Evolutionary conservation across 2,888 invertebrate genomes (phyloP), one percentile per base, ranked within the genome.

Genomic region (Ctena decussata): DNA sequence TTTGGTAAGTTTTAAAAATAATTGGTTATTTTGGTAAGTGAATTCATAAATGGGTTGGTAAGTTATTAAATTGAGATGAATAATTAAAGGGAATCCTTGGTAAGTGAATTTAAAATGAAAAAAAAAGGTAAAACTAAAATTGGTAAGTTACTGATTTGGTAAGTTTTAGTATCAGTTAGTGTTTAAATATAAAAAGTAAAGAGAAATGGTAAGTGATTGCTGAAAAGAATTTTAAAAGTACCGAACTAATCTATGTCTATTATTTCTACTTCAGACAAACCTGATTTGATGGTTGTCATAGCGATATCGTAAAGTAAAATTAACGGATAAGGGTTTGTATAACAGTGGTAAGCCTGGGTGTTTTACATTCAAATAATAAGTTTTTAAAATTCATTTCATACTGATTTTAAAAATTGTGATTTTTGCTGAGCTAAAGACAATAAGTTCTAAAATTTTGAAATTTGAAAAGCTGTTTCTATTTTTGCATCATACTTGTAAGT

Each of bases 181-280:
- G 27, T 27, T 57, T 24, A 27, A 57, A 27, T 27, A 3, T 11
- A 41, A 41, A 41, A 49, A 57, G 27, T 57, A 8, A 65, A 65
- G 35, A 12, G 15, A 35, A 65, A 3, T 72, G 72, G 72, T 72
- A 72, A 72, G 72, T 72, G 8, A 30, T 5, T 15, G 6, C 24
- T 27, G 21, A 46, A 41, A 44, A 44, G 12, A 18, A 44, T 24
- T 37, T 21, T 41, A 24, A 30, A 44, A 72, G 88, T 74, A 85
- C 88, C 49, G 85, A 84, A 84, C 89, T 89, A 89, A 89, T 80
- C 82, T 86, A 75, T 89, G 77, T 84, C 82, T 89, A 77, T 89
- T 89, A 89, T 89, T 92, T 93, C 90, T 91, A 89, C 92, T 92
- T 90, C 92, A 91, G 91, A 91, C 86, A 82, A 85, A 85, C 65